Conservation (phyloP, 2,888 invertebrate species). For the Phortica okadai region DNA sequence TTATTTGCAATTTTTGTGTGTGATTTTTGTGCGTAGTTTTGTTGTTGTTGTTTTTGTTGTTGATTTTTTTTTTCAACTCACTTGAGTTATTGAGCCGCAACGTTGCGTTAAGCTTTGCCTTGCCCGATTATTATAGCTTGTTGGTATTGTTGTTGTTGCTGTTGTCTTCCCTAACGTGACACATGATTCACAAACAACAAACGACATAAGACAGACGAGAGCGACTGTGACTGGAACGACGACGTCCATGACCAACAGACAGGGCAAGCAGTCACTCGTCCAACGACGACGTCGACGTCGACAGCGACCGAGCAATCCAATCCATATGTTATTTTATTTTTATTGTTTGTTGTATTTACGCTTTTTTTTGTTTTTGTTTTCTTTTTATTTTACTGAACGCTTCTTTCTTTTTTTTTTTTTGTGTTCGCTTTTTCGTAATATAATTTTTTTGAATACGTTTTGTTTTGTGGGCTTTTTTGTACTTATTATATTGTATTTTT, state of each 20-base stretch:
- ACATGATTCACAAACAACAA: slow-evolving; percentile 6
- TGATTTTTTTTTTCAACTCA: neutral
- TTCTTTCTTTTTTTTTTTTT: neutral
- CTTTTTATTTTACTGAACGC: neutral
- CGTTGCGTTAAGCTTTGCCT: neutral
- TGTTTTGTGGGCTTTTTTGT: neutral
- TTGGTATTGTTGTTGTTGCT: neutral
- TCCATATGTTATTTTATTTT: slow-evolving; percentile 15
- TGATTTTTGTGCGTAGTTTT: slow-evolving; percentile 13
- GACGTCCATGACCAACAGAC: slow-evolving; percentile 9
- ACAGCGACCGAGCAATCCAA: neutral
- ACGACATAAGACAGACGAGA: neutral
- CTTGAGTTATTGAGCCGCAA: neutral
- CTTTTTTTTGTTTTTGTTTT: neutral
- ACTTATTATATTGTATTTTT: neutral
- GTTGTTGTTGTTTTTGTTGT: neutral
- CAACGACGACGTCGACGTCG: neutral
- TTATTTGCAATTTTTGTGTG: slow-evolving; percentile 27
- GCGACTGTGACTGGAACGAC: neutral
- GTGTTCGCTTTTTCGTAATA: neutral
- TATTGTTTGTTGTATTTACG: neutral
- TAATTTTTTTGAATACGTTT: neutral
- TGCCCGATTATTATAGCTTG: neutral
- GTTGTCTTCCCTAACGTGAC: neutral
- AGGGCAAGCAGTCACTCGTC: neutral